These are phyloP conservation scores for Todiramphus saurophagus DNA, from an alignment of 2,113 vertebrate genomes.

Conservation along the genomic window DNA sequence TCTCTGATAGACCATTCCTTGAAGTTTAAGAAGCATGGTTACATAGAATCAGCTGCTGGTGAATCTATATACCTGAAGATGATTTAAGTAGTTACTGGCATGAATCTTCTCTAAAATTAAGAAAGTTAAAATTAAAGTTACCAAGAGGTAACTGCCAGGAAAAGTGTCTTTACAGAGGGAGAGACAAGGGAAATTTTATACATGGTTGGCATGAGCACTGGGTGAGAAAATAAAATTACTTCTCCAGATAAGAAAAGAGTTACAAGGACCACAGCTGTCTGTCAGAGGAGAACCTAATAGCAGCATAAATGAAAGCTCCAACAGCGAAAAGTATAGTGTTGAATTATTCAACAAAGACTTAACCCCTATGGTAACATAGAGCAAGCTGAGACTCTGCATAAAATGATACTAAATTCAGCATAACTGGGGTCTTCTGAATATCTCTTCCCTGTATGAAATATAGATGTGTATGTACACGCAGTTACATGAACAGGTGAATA, in stretches of 20 bases:
- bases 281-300: conserved; percentile 14
- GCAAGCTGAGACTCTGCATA: background rate
- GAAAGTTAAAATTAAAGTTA: background rate
- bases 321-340: background rate
- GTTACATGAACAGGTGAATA: background rate
- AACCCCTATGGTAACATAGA: background rate
- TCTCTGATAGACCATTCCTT: background rate
- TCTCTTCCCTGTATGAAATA: background rate
- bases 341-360: conserved; percentile 53
- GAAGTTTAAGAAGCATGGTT: background rate
- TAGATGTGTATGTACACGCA: background rate
- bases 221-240: conserved; percentile 36
- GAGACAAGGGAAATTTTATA: background rate
- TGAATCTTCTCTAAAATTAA: conserved; percentile 10
- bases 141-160: background rate
- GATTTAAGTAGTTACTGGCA: background rate
- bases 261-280: conserved; percentile 5
- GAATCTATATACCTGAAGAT: background rate
- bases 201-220: background rate
- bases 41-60: background rate
- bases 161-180: background rate
- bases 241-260: conserved; percentile 23
- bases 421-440: background rate
- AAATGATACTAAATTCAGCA: background rate
- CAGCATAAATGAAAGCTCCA: conserved; percentile 17